Base-by-base conservation (phyloP, 2,888 invertebrate species). In the Athrips mouffetella region DNA sequence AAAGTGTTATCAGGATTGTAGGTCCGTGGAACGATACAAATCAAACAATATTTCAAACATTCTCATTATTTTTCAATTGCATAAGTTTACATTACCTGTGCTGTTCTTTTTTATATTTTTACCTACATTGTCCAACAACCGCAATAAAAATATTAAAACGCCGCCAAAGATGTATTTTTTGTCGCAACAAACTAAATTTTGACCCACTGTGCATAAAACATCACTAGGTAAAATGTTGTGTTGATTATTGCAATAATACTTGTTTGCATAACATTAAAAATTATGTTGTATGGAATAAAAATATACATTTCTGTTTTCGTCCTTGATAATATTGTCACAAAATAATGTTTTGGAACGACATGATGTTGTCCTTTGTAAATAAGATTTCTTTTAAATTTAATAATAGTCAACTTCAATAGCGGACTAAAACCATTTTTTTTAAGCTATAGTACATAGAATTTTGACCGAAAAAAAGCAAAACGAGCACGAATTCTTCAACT, bases 201-300 rank as follows among this genome's bases (percentile, higher is more conserved):
- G 48, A 54, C 45, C 53, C 37, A 11, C 44, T 44, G 29, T 31
- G 21, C 13, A 31, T 13, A 30, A 37, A 44, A 31, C 31, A 44
- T 25, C 25, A 40, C 23, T 40, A 40, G 44, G 5, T 3, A 30
- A 31, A 44, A 42, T 42, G 42, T 6, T 29, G n/a, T 29, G 23
- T 41, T 4, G 10, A 15, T 44, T 30, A 11, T 29, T 42, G 15
- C 21, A 5, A 42, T 10, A 23, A 8, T 21, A 6, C 44, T 44
- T 73, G 72, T 80, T 76, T 79, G 72, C 73, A 65, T 70, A 74
- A 64, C 63, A 69, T 70, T 70, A 70, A 63, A 58, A 63, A 53
- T 58, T 59, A 51, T 56, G 51, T 49, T 53, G 59, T 57, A 59
- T 54, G 52, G 54, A 33, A 21, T 31, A 47, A 45, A 51, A 47